Evolutionary conservation across 2,797 vertebrate genomes (phyloP), one percentile per base, ranked within the genome.

Genomic region (Phoxinus dragarum): DNA sequence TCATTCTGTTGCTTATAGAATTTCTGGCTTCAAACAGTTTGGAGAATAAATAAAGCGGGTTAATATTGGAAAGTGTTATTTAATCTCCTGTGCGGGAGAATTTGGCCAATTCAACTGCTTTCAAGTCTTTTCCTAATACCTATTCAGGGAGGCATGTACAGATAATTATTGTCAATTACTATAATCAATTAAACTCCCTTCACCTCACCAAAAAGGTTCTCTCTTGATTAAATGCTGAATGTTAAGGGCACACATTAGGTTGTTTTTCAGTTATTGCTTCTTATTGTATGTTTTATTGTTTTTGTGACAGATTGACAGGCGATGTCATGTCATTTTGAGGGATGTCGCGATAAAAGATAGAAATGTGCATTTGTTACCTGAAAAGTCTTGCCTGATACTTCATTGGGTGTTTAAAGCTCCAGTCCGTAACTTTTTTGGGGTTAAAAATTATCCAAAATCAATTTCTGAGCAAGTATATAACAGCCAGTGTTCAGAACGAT

Each of bases 81-180:
- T 84, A 79, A 79, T 79, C 52, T 59, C 49, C 38, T 59, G 75
- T 59, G 66, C 12, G 6, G 38, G 19, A 47, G 49, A 79, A 47
- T 84, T 47, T 38, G 66, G 66, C 83, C 61, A 52, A 84, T 61
- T 71, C 66, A 27, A 61, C 27, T 34, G 52, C 47, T 78, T 69
- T 61, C 38, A 59, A 36, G 19, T 67, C 66, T 71, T 61, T 56
- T 59, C 27, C 21, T 76, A 71, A 84, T 79, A 84, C 19, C 27
- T 61, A 42, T 71, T 59, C 49, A 69, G 75, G 52, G 66, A 79
- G 52, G 66, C 66, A 71, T 78, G 79, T 84, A n/a, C 38, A 71
- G 67, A 71, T 71, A 84, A 71, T 84, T 84, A 79, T 14, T 47
- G 83, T 69, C 64, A 79, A 71, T 84, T 79, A 84, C 49, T 59